These are phyloP conservation scores for Columba janthina DNA, from an alignment of 2,113 vertebrate genomes.

Conservation along the genomic window DNA sequence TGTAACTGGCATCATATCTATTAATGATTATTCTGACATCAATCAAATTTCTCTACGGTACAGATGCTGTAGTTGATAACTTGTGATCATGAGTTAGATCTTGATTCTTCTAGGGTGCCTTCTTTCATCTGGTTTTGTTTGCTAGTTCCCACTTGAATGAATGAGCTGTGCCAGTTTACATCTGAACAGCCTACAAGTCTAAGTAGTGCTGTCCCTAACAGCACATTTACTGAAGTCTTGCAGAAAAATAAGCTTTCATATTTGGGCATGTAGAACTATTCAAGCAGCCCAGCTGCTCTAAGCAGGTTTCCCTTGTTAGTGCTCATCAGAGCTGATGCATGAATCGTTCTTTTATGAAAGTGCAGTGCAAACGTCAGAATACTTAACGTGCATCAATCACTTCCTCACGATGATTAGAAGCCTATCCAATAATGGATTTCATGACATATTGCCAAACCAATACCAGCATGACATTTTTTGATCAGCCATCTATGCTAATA, in stretches of 20 bases:
- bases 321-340: neutral
- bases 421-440: neutral
- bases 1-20: neutral
- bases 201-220: neutral
- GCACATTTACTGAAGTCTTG: neutral
- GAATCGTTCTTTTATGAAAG: constrained; percentile 7
- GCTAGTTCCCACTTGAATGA: neutral
- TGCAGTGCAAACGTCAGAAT: neutral
- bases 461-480: neutral
- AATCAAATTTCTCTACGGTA: neutral
- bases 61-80: neutral
- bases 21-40: neutral
- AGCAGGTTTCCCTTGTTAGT: constrained; percentile 23
- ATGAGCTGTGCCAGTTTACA: neutral
- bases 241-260: neutral
- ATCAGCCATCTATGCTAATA: neutral
- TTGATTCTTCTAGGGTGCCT: neutral
- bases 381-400: neutral
- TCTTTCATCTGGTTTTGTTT: neutral
- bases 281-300: constrained; percentile 13
- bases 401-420: neutral
- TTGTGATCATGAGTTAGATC: neutral
- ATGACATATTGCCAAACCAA: neutral
- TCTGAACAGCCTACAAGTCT: neutral
- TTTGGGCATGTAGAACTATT: neutral